These are phyloP conservation scores for Dilophus febrilis DNA, from an alignment of 2,888 invertebrate genomes.

Conservation along the genomic window DNA sequence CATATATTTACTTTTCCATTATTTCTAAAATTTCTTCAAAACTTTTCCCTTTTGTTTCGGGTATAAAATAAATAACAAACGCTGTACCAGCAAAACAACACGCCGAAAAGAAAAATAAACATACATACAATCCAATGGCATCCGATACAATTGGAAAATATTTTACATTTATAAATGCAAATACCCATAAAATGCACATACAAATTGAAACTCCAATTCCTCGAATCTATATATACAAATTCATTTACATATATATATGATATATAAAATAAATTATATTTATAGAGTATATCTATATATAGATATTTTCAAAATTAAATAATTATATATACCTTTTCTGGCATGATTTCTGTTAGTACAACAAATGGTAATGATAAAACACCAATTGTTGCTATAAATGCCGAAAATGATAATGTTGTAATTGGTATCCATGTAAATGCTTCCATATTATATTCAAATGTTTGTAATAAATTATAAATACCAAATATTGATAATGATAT, in stretches of 20 bases:
- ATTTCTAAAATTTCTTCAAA: conserved; percentile 3
- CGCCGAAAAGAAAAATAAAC: conserved; percentile 1
- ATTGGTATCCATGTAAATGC: conserved; percentile 23
- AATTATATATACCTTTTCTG: conserved; percentile 17
- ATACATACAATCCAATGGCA: conserved; percentile 1
- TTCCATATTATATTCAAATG: conserved; percentile 1
- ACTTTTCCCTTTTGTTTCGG: conserved; percentile 7
- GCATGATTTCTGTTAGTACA: conserved; percentile 23
- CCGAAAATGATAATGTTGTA: conserved; percentile 23
- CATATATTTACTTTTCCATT: background rate
- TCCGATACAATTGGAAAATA: conserved; percentile 3
- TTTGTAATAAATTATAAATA: conserved; percentile 3
- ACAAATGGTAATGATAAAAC: conserved; percentile 24
- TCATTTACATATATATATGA: too few species aligned
- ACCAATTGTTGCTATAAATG: conserved; percentile 23
- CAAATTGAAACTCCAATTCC: background rate
- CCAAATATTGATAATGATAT: conserved; percentile 1
- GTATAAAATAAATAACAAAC: conserved; percentile 1
- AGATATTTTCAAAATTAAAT: too few species aligned
- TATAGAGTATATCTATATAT: too few species aligned
- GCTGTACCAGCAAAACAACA: background rate
- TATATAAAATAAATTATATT: background rate
- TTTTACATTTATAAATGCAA: conserved; percentile 1
- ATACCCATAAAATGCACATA: background rate
- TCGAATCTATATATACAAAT: background rate